phyloP scores from a whole-genome alignment of 2,113 vertebrate species.

The Choloepus hoffmanni region DNA sequence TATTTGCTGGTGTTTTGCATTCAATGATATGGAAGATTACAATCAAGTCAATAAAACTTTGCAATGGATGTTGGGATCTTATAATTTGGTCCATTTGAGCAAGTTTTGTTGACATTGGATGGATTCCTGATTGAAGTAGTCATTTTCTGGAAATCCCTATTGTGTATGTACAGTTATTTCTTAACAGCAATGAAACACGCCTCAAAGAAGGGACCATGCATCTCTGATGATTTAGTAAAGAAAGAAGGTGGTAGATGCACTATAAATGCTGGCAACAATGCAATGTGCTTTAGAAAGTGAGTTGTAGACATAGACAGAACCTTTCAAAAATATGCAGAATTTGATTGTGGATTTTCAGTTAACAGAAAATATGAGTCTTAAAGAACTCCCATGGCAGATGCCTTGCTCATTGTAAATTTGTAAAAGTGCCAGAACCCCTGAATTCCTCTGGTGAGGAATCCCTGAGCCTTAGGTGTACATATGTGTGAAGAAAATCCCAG shows the following conservation, averaged over 20 bases:
- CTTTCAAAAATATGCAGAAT: too few relatives aligned
- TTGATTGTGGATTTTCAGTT: background rate
- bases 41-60: background rate
- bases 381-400: background rate
- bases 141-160: background rate
- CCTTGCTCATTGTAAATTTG: background rate
- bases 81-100: background rate
- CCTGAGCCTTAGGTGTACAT: accelerated
- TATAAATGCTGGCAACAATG: background rate
- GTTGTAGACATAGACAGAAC: background rate
- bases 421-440: accelerated
- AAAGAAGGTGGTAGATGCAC: background rate
- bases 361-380: background rate
- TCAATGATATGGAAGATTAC: background rate
- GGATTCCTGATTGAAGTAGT: background rate
- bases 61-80: background rate
- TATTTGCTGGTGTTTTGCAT: background rate
- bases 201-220: background rate
- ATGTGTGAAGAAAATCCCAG: background rate
- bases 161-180: background rate
- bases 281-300: background rate
- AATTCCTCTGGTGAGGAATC: background rate
- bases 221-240: background rate
- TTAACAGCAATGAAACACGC: background rate
- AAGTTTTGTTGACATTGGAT: background rate